Evolutionary conservation across 35 echinoderm and acorn worm species (phyloP).

Genomic region (Hemicentrotus pulcherrimus): DNA sequence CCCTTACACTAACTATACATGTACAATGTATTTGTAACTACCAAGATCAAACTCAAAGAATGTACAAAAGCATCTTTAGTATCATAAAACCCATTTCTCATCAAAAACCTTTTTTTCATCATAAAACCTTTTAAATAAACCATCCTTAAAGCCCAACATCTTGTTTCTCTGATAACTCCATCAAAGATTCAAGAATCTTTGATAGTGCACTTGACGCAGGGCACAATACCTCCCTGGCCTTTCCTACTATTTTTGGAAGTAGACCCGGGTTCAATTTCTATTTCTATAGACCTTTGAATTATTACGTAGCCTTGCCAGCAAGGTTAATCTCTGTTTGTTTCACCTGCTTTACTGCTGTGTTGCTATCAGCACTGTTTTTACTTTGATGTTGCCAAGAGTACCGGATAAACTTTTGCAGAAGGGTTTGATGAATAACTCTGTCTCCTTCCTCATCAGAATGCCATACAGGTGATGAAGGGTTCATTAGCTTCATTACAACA

Average conservation of each 20-base stretch:
- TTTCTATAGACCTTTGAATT: neutral
- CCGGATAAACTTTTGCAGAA: neutral
- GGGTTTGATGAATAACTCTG: neutral
- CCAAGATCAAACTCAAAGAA: too few relatives aligned
- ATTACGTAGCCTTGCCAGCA: neutral
- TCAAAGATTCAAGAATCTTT: neutral
- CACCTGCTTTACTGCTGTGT: neutral
- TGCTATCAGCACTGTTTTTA: neutral
- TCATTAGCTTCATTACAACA: neutral
- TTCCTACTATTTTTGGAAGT: neutral
- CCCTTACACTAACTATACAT: too few relatives aligned
- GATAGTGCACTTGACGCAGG: neutral
- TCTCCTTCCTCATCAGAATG: neutral
- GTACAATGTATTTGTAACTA: too few relatives aligned
- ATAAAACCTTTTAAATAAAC: neutral
- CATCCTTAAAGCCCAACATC: too few relatives aligned
- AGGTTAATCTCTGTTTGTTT: neutral
- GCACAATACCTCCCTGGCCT: neutral
- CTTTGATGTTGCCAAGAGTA: neutral
- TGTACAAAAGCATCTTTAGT: too few relatives aligned
- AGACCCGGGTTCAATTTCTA: neutral
- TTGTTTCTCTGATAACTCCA: too few relatives aligned
- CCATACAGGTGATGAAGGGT: neutral
- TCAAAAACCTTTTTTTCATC: neutral
- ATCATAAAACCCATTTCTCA: too few relatives aligned